A percentile compares a stretch with the other conserved stretches of the same genome.
These are phyloP conservation scores for Oreortyx pictus DNA, from an alignment of 2,797 vertebrate species.

Conservation along the genomic window DNA sequence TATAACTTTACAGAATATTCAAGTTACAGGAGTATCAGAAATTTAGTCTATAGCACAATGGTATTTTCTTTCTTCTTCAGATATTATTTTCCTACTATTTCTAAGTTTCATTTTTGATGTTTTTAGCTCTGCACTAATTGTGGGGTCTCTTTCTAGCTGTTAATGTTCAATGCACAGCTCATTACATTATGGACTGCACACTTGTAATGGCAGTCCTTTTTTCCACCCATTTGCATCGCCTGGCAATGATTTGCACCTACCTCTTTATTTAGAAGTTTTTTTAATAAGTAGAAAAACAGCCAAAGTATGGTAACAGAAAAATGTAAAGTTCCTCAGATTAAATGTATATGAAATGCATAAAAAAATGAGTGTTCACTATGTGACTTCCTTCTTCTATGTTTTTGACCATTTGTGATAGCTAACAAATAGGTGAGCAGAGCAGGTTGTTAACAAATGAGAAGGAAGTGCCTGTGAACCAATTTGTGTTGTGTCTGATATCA, in stretches of 20 bases:
- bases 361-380: background rate
- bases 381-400: background rate
- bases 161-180: background rate
- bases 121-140: background rate
- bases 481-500: accelerated
- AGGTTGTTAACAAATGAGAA: background rate
- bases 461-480: background rate
- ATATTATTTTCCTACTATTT: background rate
- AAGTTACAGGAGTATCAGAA: background rate
- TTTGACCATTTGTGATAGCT: background rate
- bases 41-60: background rate
- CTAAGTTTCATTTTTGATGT: background rate
- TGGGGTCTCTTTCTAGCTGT: background rate
- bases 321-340: background rate
- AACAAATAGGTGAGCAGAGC: background rate
- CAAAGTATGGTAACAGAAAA: background rate
- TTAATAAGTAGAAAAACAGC: background rate
- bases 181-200: background rate
- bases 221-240: background rate
- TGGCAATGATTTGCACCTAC: background rate
- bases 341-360: background rate
- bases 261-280: background rate
- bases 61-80: background rate
- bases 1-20: background rate
- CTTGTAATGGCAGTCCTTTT: background rate